Base-by-base conservation (phyloP, 2,888 invertebrate species). In the Erebia palarica region DNA sequence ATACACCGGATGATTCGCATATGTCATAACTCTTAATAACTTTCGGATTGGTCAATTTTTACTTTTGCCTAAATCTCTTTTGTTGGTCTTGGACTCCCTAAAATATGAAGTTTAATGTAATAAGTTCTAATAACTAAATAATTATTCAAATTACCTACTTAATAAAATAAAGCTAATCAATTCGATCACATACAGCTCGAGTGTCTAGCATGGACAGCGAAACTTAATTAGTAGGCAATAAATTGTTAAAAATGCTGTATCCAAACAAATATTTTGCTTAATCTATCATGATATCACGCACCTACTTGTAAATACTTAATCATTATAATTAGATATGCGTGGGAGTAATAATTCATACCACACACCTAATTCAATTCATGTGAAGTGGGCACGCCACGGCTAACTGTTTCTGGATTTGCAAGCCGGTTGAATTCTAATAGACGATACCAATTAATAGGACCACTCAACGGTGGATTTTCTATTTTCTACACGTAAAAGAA, bases 401-500 rank as follows among this genome's bases (percentile, higher is more conserved):
- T 92, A 92, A 92, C 92, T 91, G 93, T 91, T 89, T 84, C 86
- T 82, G 85, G 81, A 85, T 88, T 84, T 83, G 76, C 82, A 78
- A 85, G 85, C 85, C 86, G 79, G 80, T 86, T 88, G 93, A 92
- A 93, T 93, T 91, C 84, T 92, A 92, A 92, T 90, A 79, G 84
- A 83, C 81, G 81, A 82, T 83, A 86, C 89, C 92, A 92, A 93
- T 93, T 93, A 93, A 89, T 88, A 88, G 85, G 83, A 81, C 90
- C 92, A 92, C 84, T 92, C 90, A 92, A 92, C 93, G 88, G 89
- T 93, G 90, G 87, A 92, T 91, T 93, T 93, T 93, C 93, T 92
- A 93, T 93, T 93, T 92, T 92, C 91, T 85, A 90, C 92, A 92
- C 91, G 92, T 92, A 92, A 92, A 92, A 92, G 93, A 92, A 93